These are phyloP conservation scores for Rhopalosiphum padi DNA, from an alignment of 1,140 invertebrate species.

Conservation along the genomic window DNA sequence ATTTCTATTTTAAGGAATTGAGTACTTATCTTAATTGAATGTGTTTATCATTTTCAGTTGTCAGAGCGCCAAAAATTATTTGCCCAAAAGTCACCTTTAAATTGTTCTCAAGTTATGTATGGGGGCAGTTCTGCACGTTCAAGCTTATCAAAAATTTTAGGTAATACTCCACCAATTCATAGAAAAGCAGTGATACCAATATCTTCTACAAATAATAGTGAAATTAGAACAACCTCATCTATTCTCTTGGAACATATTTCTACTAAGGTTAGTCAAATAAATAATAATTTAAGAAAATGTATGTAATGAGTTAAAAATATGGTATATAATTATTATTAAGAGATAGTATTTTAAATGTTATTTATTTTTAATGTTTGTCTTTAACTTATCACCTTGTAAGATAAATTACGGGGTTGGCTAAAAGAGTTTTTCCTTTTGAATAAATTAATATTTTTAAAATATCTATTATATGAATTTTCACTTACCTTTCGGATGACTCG, in stretches of 20 bases:
- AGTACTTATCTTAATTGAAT: background rate
- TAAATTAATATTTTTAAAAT: too few relatives aligned
- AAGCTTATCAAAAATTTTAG: slow-evolving; percentile 43
- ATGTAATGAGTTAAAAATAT: too few relatives aligned
- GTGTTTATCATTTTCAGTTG: background rate
- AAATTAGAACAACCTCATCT: slow-evolving; percentile 47
- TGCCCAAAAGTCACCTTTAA: slow-evolving; percentile 42
- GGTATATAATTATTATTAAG: too few relatives aligned
- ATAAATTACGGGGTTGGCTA: too few relatives aligned
- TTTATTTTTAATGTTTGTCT: too few relatives aligned
- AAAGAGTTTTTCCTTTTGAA: too few relatives aligned
- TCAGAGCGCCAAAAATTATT: slow-evolving; percentile 51
- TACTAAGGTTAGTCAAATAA: slow-evolving; percentile 33
- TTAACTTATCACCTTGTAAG: too few relatives aligned
- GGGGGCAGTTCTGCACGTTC: slow-evolving; percentile 45
- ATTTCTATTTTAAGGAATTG: background rate
- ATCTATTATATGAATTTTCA: too few relatives aligned
- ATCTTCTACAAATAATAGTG: slow-evolving; percentile 35
- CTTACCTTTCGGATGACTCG: too few relatives aligned
- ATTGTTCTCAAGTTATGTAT: slow-evolving; percentile 53
- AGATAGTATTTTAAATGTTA: too few relatives aligned
- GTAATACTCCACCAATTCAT: slow-evolving; percentile 48
- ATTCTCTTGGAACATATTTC: slow-evolving; percentile 42
- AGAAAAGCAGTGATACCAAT: slow-evolving; percentile 42
- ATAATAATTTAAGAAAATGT: background rate